These are phyloP conservation scores for Coreius guichenoti DNA, from an alignment of 2,797 vertebrate species.

Conservation along the genomic window DNA sequence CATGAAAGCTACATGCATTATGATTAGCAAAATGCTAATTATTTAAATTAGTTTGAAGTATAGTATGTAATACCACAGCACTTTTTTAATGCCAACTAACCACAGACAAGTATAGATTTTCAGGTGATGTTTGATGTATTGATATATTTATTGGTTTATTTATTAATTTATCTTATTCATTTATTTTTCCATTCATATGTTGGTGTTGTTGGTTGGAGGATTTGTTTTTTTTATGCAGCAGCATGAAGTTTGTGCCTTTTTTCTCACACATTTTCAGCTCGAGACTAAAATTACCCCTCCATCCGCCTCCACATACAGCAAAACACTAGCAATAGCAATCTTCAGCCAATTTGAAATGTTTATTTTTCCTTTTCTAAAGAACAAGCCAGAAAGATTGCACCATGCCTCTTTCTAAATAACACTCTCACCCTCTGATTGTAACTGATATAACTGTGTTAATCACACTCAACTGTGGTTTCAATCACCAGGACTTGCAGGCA, in stretches of 20 bases:
- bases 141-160: not conserved
- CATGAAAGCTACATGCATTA: not conserved
- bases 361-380: not conserved
- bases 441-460: not conserved
- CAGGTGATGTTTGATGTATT: not conserved
- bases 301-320: not conserved
- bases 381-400: not conserved
- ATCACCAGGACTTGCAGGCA: conserved; percentile 90
- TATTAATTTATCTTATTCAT: not conserved
- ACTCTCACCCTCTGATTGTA: not conserved
- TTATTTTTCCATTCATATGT: not conserved
- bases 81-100: not conserved
- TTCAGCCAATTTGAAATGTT: not conserved
- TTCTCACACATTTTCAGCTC: not conserved
- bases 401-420: not conserved
- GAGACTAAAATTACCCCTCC: not conserved
- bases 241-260: not conserved
- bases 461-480: not conserved
- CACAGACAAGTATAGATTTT: not conserved
- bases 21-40: not conserved
- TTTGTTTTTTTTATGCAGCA: not conserved
- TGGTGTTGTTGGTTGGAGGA: not conserved
- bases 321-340: not conserved
- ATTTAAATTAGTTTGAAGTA: not conserved
- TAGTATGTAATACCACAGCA: not conserved